phyloP scores from a whole-genome alignment of 2,113 vertebrate genomes.

The Pongo pygmaeus region DNA sequence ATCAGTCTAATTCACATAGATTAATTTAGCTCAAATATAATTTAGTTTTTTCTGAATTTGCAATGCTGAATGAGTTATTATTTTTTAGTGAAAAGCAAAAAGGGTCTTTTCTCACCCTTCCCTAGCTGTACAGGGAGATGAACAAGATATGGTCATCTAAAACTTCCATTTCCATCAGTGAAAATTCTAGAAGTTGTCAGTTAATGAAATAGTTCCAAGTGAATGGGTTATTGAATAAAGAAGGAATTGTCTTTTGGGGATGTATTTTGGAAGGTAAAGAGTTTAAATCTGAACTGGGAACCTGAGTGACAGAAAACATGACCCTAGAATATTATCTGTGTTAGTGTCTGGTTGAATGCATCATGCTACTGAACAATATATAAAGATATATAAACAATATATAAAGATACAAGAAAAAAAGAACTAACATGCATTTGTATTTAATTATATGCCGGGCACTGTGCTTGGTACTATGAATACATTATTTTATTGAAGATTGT shows the following conservation, averaged over 20 bases:
- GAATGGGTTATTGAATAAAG: not conserved
- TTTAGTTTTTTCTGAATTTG: conserved; percentile 51
- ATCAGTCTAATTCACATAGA: conserved; percentile 61
- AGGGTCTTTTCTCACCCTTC: not conserved
- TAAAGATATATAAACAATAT: not conserved
- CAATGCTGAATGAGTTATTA: not conserved
- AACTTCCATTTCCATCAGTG: not conserved
- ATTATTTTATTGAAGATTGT: not conserved
- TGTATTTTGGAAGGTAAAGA: not conserved
- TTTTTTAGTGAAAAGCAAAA: conserved; percentile 41
- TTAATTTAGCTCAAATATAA: conserved; percentile 62
- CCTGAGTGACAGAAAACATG: not conserved
- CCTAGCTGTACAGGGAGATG: not conserved
- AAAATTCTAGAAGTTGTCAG: conserved; percentile 29
- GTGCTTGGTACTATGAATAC: not conserved
- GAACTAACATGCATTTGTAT: not conserved
- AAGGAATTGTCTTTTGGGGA: not conserved
- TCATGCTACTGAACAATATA: not conserved
- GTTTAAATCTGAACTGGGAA: not conserved
- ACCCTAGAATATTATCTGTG: not conserved
- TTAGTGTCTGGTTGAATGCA: not conserved
- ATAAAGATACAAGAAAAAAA: not conserved
- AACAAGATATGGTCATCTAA: not conserved
- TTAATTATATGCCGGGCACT: not conserved
- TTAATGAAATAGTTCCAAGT: not conserved